phyloP scores from a whole-genome alignment of 1,140 invertebrate species.

The Formica selysi region DNA sequence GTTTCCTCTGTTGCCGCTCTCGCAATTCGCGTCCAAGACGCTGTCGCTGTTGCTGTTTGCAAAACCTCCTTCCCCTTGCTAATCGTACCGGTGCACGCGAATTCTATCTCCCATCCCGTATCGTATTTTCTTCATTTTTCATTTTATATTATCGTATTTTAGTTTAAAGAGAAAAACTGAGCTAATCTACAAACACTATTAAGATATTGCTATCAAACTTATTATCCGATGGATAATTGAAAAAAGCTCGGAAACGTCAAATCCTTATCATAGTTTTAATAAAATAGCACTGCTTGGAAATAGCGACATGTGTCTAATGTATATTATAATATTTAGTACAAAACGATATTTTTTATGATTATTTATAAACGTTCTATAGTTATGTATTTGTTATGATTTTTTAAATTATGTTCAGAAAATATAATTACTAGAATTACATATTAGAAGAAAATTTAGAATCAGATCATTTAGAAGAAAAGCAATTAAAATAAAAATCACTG shows the following conservation, averaged over 20 bases:
- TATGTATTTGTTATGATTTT: too few relatives aligned
- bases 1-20: conserved; percentile 6
- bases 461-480: too few relatives aligned
- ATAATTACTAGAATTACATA: not conserved
- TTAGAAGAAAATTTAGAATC: too few relatives aligned
- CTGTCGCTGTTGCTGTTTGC: conserved; percentile 16
- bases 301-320: not conserved
- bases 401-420: not conserved
- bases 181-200: conserved; percentile 10
- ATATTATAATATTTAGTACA: not conserved
- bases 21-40: conserved; percentile 23
- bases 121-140: conserved; percentile 43
- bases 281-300: not conserved
- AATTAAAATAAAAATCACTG: not conserved
- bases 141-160: conserved; percentile 56
- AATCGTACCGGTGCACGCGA: conserved; percentile 54
- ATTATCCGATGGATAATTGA: conserved; percentile 20
- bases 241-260: not conserved
- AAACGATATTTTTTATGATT: not conserved
- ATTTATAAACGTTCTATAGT: not conserved
- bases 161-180: conserved; percentile 17
- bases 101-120: not conserved
- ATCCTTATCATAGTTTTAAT: not conserved
- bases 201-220: conserved; percentile 1
- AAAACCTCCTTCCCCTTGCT: conserved; percentile 6